Percentiles rank a stretch among this genome's conserved stretches.
Evolutionary conservation across 1,140 invertebrate genomes (phyloP).

Genomic region (Archegozetes longisetosus): DNA sequence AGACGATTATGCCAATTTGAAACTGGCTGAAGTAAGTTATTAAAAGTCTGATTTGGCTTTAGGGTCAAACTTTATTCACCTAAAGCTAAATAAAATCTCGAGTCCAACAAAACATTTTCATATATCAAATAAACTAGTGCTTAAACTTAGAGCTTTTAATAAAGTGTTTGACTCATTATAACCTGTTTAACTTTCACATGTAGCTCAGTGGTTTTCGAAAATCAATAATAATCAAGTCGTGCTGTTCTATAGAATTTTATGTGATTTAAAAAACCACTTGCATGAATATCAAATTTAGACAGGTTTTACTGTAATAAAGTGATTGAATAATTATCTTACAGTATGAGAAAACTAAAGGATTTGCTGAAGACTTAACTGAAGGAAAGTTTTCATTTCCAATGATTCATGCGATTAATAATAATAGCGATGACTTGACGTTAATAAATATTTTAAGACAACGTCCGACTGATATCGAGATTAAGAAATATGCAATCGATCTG

Average conservation of each 20-base stretch:
- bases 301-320: no score
- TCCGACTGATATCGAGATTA: neutral
- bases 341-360: slow-evolving; percentile 88
- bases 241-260: no score
- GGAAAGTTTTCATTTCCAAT: slow-evolving; percentile 96
- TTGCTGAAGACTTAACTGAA: slow-evolving; percentile 89
- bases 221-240: no score
- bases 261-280: no score
- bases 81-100: no score
- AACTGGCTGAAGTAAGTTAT: slow-evolving; percentile 51
- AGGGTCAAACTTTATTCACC: slow-evolving; percentile 9
- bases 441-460: slow-evolving; percentile 44
- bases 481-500: neutral
- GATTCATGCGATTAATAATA: slow-evolving; percentile 69
- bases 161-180: no score
- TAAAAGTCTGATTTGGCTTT: neutral
- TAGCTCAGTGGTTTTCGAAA: no score
- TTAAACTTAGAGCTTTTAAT: no score
- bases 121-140: no score
- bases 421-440: slow-evolving; percentile 65
- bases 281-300: no score
- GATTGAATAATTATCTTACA: slow-evolving; percentile 40
- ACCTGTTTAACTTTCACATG: no score
- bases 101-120: no score
- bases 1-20: slow-evolving; percentile 86